Evolutionary conservation across 1,140 invertebrate species (phyloP).

Genomic region (Dysdera silvatica): DNA sequence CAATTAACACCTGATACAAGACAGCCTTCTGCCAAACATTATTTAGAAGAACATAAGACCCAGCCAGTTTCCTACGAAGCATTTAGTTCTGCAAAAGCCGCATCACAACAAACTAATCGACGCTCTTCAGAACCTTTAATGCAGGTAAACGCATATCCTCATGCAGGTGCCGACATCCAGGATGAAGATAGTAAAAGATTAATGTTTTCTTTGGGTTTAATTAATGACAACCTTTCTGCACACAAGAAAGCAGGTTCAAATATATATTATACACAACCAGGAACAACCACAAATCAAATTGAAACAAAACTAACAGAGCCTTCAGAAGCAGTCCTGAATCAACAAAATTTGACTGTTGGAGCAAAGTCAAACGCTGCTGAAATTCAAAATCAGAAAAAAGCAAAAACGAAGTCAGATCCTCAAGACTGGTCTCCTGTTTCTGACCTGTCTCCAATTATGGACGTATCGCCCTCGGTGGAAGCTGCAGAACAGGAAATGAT

Average conservation of each 20-base stretch:
- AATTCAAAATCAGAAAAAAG: slow-evolving; percentile 43
- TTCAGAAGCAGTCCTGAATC: too few species aligned
- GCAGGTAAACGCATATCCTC: too few species aligned
- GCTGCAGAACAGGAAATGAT: slow-evolving; percentile 48
- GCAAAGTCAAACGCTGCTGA: slow-evolving; percentile 41
- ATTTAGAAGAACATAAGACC: slow-evolving; percentile 24
- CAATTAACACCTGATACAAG: slow-evolving; percentile 18
- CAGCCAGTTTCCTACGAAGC: slow-evolving; percentile 25
- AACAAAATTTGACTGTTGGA: not conserved
- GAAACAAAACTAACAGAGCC: too few species aligned
- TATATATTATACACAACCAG: too few species aligned
- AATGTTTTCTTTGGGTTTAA: too few species aligned
- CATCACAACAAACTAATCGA: too few species aligned
- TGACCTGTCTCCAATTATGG: slow-evolving; percentile 49
- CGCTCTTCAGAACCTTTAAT: too few species aligned
- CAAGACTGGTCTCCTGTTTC: slow-evolving; percentile 48
- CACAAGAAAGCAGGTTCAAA: too few species aligned
- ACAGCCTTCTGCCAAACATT: slow-evolving; percentile 21
- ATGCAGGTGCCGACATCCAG: too few species aligned
- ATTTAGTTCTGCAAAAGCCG: slow-evolving; percentile 21
- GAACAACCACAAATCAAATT: too few species aligned
- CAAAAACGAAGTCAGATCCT: slow-evolving; percentile 39
- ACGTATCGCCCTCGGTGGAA: slow-evolving; percentile 49
- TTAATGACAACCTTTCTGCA: too few species aligned
- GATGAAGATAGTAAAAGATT: too few species aligned